Conservation (phyloP, 2,797 vertebrate genomes). For the Mormyrus proboscirostris region DNA sequence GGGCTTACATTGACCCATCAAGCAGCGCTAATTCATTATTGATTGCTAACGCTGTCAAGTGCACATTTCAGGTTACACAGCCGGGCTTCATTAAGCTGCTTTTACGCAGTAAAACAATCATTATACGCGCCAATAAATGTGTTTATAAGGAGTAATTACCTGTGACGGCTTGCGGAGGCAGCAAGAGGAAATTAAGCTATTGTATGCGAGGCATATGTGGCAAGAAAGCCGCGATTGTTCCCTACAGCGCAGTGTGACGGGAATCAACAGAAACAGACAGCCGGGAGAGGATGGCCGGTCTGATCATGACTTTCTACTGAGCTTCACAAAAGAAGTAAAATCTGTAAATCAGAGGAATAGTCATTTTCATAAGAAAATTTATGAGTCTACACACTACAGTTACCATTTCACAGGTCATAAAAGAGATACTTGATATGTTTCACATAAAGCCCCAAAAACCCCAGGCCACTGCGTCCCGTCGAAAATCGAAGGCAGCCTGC, state of each 20-base stretch:
- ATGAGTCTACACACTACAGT: background rate
- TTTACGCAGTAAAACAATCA: constrained; percentile 10
- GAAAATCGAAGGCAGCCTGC: background rate
- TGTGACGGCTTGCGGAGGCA: background rate
- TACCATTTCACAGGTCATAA: constrained; percentile 16
- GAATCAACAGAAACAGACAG: background rate
- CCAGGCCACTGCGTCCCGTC: background rate
- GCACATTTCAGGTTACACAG: background rate
- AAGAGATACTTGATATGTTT: constrained; percentile 2
- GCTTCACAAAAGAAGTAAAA: background rate
- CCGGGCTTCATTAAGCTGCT: background rate
- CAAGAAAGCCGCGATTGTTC: background rate
- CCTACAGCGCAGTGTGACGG: background rate
- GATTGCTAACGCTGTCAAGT: background rate
- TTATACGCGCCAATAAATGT: background rate
- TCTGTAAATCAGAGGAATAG: constrained; percentile 4
- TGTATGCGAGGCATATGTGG: background rate
- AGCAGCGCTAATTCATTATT: background rate
- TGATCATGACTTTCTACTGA: background rate
- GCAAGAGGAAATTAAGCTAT: background rate
- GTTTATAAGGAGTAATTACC: background rate
- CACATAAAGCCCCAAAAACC: background rate
- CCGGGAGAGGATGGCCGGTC: background rate
- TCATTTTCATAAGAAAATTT: constrained; percentile 8
- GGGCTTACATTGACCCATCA: background rate